Evolutionary conservation across 1,140 invertebrate genomes (phyloP).

Genomic region (Leptonema lineaticorne): DNA sequence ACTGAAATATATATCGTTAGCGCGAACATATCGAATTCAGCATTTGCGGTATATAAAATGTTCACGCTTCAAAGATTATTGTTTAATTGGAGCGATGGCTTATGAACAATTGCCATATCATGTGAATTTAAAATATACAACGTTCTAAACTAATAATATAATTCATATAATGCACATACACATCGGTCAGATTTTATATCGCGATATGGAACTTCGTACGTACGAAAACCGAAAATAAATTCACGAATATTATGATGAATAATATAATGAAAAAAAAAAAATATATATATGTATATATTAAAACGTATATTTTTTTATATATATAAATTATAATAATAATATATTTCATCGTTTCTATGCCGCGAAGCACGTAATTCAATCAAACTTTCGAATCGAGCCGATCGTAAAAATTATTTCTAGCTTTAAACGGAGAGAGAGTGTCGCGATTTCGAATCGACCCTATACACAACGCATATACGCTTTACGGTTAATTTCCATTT

Average conservation of each 20-base stretch:
- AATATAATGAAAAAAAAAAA: too few relatives aligned
- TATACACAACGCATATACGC: background rate
- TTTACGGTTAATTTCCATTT: conserved; percentile 3
- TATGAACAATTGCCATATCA: conserved; percentile 16
- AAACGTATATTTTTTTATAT: background rate
- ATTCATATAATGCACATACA: background rate
- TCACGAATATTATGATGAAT: too few relatives aligned
- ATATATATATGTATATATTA: background rate
- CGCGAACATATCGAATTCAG: too few relatives aligned
- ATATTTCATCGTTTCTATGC: too few relatives aligned
- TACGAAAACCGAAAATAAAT: background rate
- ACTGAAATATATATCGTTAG: too few relatives aligned
- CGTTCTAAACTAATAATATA: too few relatives aligned
- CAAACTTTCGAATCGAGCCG: too few relatives aligned
- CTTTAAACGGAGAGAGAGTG: background rate
- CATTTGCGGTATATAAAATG: background rate
- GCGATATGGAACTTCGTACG: background rate
- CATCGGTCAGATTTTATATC: background rate
- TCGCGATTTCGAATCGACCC: too few relatives aligned
- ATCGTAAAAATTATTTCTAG: too few relatives aligned
- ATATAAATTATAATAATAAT: background rate
- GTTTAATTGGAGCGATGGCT: background rate
- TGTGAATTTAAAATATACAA: conserved; percentile 9
- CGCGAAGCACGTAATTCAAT: too few relatives aligned
- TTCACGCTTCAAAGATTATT: background rate